phyloP scores from a whole-genome alignment of 2,113 vertebrate species.

The Alectura lathami region DNA sequence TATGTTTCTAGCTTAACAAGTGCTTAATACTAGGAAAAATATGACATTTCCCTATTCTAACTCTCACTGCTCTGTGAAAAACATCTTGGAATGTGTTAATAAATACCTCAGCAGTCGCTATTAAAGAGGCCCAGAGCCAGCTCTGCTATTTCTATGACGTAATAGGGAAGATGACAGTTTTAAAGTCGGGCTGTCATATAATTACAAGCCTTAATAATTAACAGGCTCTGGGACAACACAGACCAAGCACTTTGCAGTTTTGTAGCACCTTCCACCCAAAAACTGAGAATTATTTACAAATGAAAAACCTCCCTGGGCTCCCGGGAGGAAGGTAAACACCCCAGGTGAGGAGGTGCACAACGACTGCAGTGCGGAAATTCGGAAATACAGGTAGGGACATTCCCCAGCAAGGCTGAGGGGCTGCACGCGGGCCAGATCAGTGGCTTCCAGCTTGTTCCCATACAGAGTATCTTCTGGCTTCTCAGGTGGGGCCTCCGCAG shows the following conservation, averaged over 20 bases:
- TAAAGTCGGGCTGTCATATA: not conserved
- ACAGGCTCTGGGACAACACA: not conserved
- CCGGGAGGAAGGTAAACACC: not conserved
- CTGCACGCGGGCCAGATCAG: not conserved
- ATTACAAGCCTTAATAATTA: not conserved
- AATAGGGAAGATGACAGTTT: not conserved
- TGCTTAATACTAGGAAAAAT: constrained; percentile 49
- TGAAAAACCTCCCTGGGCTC: not conserved
- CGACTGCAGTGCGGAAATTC: not conserved
- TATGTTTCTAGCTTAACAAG: constrained; percentile 38
- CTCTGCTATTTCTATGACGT: not conserved
- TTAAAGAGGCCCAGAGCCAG: not conserved
- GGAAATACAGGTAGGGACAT: not conserved
- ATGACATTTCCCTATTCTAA: constrained; percentile 37
- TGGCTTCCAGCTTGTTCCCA: not conserved
- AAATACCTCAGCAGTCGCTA: constrained; percentile 40
- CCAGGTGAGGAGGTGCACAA: fast-evolving
- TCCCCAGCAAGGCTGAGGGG: not conserved
- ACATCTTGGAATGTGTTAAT: constrained; percentile 6
- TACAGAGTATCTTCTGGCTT: not conserved
- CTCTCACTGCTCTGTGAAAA: constrained; percentile 9
- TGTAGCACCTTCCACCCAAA: not conserved
- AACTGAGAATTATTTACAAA: not conserved
- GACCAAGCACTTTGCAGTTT: not conserved
- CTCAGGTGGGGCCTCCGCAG: not conserved